Conservation (phyloP, 2,888 invertebrate species). For the Argyresthia goedartella region DNA sequence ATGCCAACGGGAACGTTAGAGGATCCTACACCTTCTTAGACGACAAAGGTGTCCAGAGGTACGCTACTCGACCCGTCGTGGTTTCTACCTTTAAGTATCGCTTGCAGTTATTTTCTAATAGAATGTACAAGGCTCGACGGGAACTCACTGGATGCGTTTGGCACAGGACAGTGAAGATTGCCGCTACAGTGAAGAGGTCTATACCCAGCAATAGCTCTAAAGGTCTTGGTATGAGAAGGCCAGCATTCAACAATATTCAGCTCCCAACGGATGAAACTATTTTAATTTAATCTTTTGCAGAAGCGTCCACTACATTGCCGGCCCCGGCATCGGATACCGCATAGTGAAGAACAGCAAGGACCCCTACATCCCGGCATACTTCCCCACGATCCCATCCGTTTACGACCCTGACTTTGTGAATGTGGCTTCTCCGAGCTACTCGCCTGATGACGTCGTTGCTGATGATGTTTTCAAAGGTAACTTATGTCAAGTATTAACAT, state of each 20-base stretch:
- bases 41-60: constrained; percentile 81
- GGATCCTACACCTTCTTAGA: constrained; percentile 85
- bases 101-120: background rate
- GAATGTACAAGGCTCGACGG: no score
- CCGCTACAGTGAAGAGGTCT: no score
- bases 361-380: constrained; percentile 73
- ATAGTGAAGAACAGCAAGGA: constrained; percentile 80
- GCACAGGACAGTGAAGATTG: no score
- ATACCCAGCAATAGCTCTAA: no score
- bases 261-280: background rate
- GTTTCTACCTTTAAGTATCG: background rate
- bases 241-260: background rate
- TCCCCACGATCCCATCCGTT: constrained; percentile 70
- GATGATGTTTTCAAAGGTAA: constrained; percentile 61
- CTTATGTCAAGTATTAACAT: background rate
- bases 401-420: constrained; percentile 60
- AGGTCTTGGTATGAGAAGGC: no score
- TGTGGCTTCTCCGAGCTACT: constrained; percentile 25
- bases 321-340: constrained; percentile 82
- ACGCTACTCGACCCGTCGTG: constrained; percentile 4
- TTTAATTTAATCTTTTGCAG: constrained; percentile 24
- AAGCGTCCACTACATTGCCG: constrained; percentile 84
- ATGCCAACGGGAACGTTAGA: constrained; percentile 77
- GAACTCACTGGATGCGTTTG: no score
- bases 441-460: constrained; percentile 29